A percentile compares a stretch with the other conserved stretches of the same genome.
Conservation (phyloP, 2,797 vertebrate genomes). For the Acipenser oxyrinchus region DNA sequence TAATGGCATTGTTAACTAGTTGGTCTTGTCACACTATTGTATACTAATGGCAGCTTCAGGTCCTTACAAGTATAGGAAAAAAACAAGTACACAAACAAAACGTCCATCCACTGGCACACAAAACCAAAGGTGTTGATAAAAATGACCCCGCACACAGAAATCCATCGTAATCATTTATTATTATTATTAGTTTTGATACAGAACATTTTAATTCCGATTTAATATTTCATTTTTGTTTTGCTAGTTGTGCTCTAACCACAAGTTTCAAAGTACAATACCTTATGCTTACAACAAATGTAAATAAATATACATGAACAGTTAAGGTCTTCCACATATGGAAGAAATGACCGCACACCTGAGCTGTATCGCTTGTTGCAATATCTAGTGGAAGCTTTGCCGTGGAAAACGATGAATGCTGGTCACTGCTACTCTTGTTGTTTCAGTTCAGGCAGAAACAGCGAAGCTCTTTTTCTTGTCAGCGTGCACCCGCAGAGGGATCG, state of each 20-base stretch:
- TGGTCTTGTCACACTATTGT: too few relatives aligned
- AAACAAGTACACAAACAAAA: too few relatives aligned
- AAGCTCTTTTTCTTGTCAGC: background rate
- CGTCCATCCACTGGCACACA: too few relatives aligned
- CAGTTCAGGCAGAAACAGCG: background rate
- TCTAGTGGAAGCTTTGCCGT: background rate
- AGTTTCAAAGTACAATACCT: slow-evolving; percentile 34
- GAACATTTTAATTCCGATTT: slow-evolving; percentile 34
- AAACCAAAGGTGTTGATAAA: too few relatives aligned
- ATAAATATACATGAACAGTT: slow-evolving; percentile 55
- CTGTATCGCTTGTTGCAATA: slow-evolving; percentile 29
- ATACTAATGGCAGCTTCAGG: too few relatives aligned
- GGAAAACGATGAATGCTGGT: background rate
- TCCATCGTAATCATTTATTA: slow-evolving; percentile 13
- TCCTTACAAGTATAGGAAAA: too few relatives aligned
- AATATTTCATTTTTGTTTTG: slow-evolving; percentile 32
- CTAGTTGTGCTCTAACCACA: slow-evolving; percentile 30
- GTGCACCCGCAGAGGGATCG: background rate
- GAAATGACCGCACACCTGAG: slow-evolving; percentile 42
- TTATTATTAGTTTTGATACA: slow-evolving; percentile 47
- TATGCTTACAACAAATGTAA: slow-evolving; percentile 34
- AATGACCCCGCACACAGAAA: too few relatives aligned
- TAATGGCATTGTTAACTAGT: too few relatives aligned
- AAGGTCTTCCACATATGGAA: slow-evolving; percentile 64
- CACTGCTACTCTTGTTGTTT: background rate